Evolutionary conservation across 2,888 invertebrate genomes (phyloP), one percentile per base, ranked within the genome.

Genomic region (Arge pagana): DNA sequence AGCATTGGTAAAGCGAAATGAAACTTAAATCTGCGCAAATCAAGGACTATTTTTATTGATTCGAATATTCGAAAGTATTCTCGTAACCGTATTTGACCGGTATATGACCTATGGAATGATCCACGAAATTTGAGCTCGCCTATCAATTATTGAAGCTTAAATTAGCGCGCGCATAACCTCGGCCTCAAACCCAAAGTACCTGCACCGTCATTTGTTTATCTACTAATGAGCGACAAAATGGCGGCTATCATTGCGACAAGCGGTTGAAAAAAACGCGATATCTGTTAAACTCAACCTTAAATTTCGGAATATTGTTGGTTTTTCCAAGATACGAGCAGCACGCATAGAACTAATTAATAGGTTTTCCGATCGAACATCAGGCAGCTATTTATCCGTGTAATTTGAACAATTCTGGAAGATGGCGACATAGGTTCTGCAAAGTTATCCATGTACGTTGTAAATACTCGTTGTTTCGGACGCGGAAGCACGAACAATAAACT

Each of bases 171-270:
- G 45, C 52, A 45, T 57, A 68, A 61, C 60, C 65, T 65, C 67
- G 67, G 62, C 58, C 65, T 65, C 67, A 62, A 64, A 60, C 57
- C 64, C 67, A 65, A 57, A 55, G 53, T 50, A 60, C 59, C 58
- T 56, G 56, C 61, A 59, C 58, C 41, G 43, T 26, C 36, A 62
- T 62, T 72, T 72, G 72, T 72, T 72, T 72, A 72, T 72, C 59
- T 60, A 62, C 64, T 62, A 65, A 64, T 63, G 66, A 66, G 64
- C 63, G 64, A 68, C 69, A 72, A 71, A 67, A 72, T 72, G 61
- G 61, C 61, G 61, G 57, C 61, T 37, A 39, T 18, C 33, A 21
- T 53, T 61, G 51, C 50, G 18, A 33, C 13, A 16, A 23, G 33
- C 11, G 23, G n/a, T 23, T 35, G 8, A 15, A 35, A 21, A 45